Evolutionary conservation across 2,797 vertebrate genomes (phyloP).

Genomic region (Poliocrania exsul): DNA sequence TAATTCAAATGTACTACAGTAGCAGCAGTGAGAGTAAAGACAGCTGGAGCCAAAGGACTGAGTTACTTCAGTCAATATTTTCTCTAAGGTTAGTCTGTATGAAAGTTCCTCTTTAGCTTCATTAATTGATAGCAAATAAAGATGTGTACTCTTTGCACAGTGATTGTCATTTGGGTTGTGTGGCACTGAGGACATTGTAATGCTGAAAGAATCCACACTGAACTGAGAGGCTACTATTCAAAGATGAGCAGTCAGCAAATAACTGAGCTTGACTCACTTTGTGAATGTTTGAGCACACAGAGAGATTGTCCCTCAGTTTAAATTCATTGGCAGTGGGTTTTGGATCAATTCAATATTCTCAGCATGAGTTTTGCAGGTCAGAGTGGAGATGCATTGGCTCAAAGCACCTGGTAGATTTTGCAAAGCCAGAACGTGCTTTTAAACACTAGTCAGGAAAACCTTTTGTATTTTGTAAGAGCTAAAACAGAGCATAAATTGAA

Average conservation of each 20-base stretch:
- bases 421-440: background rate
- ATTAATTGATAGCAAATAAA: conserved; percentile 33
- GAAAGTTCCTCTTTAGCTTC: conserved; percentile 2
- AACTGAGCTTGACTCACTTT: background rate
- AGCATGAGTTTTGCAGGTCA: conserved; percentile 17
- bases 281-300: conserved; percentile 12
- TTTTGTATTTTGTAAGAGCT: background rate
- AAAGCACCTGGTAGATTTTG: background rate
- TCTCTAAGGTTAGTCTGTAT: background rate
- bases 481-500: background rate
- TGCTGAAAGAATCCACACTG: conserved; percentile 12
- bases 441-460: background rate
- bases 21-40: background rate
- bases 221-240: conserved; percentile 27
- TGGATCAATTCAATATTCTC: background rate
- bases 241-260: conserved; percentile 48
- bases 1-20: background rate
- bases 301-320: conserved; percentile 23
- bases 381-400: conserved; percentile 10
- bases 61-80: conserved; percentile 25
- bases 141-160: background rate
- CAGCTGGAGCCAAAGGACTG: background rate
- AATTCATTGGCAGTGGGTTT: background rate
- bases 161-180: background rate
- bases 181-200: background rate